A percentile compares a stretch with the other conserved stretches of the same genome.
Conservation (phyloP, 2,113 vertebrate genomes). For the Ophthalmolycus amberensis region DNA sequence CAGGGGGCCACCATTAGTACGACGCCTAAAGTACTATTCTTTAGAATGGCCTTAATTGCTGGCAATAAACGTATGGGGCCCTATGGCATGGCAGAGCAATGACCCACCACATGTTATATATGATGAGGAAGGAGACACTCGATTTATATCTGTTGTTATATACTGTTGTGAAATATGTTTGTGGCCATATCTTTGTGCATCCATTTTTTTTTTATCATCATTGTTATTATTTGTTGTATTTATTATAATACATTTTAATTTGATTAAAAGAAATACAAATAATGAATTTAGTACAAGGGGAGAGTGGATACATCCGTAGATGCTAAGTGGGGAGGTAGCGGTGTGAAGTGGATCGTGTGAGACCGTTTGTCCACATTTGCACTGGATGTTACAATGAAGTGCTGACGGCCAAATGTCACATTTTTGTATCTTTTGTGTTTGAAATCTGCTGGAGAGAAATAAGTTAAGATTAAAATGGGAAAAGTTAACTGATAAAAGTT, state of each 20-base stretch:
- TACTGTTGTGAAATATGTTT: background rate
- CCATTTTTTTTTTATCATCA: background rate
- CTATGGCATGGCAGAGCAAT: no score
- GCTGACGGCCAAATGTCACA: slow-evolving; percentile 6
- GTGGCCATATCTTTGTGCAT: background rate
- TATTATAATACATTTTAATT: background rate
- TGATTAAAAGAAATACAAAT: background rate
- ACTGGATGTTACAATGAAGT: background rate
- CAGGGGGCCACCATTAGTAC: no score
- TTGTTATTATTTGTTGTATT: background rate
- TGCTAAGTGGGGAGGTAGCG: background rate
- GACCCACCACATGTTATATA: no score
- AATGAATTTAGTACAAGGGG: background rate
- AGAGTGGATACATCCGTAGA: background rate
- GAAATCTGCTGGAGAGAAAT: background rate
- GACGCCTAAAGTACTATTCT: background rate
- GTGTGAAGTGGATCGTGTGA: background rate
- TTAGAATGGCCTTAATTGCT: background rate
- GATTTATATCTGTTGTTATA: background rate
- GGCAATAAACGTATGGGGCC: no score
- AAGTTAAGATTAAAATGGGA: background rate
- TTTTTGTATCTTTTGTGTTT: background rate
- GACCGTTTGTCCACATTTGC: slow-evolving; percentile 7
- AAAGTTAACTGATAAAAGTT: no score
- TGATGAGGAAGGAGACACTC: background rate